Percentiles rank a stretch among this genome's conserved stretches.
These are phyloP conservation scores for Cynoglossus semilaevis DNA, from an alignment of 2,113 vertebrate genomes.

Conservation along the genomic window DNA sequence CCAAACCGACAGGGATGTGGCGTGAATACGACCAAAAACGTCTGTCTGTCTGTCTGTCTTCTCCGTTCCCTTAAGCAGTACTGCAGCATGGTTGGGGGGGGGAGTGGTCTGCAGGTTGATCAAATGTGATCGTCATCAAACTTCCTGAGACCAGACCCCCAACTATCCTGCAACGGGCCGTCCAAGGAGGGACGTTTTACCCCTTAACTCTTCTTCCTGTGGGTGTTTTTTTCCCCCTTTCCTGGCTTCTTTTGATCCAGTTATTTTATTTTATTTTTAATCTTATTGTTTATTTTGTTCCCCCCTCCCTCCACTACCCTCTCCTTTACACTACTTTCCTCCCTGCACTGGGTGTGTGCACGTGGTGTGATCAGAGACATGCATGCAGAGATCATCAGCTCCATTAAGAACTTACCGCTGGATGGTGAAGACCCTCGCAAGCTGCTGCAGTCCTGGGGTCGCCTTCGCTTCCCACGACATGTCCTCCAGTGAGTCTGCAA, in stretches of 20 bases:
- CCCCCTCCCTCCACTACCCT: constrained; percentile 7
- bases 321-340: constrained; percentile 23
- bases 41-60: constrained; percentile 9
- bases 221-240: constrained; percentile 12
- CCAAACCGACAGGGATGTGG: constrained; percentile 27
- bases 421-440: constrained; percentile 91
- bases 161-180: constrained; percentile 47
- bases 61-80: constrained; percentile 14
- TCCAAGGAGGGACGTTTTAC: constrained; percentile 47
- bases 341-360: constrained; percentile 33
- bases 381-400: constrained; percentile 96
- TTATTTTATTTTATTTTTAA: constrained; percentile 17
- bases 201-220: constrained; percentile 29
- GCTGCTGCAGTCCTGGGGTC: constrained; percentile 90
- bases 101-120: constrained; percentile 47
- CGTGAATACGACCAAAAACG: constrained; percentile 30
- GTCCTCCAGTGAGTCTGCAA: constrained; percentile 89
- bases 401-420: constrained; percentile 94
- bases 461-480: constrained; percentile 84
- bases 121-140: constrained; percentile 6
- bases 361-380: constrained; percentile 81
- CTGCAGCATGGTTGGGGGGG: constrained; percentile 62
- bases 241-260: background rate
- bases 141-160: constrained; percentile 31
- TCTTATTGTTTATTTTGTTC: constrained; percentile 23